phyloP scores from a whole-genome alignment of 2,113 vertebrate species.

The Sinosuthora webbiana region DNA sequence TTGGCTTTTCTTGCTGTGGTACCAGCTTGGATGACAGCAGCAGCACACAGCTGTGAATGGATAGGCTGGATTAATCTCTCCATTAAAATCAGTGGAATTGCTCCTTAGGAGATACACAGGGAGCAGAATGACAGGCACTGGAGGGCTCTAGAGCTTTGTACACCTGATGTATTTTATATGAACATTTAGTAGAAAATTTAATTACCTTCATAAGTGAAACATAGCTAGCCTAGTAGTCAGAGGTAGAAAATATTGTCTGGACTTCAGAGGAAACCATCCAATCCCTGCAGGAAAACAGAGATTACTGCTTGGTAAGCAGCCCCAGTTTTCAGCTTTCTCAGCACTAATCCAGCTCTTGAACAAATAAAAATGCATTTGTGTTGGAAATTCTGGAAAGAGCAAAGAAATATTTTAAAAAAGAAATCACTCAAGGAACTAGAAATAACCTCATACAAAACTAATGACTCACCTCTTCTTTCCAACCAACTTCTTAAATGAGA shows the following conservation, averaged over 20 bases:
- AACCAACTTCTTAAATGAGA: constrained; percentile 20
- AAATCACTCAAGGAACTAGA: not conserved
- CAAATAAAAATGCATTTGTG: constrained; percentile 10
- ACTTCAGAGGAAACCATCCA: not conserved
- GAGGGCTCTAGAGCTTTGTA: not conserved
- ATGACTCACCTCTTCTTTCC: constrained; percentile 11
- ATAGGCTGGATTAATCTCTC: not conserved
- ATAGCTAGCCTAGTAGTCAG: not conserved
- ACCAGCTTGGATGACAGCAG: not conserved
- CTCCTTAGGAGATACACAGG: not conserved
- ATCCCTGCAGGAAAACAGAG: not conserved
- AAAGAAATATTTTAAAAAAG: not conserved
- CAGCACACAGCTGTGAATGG: not conserved
- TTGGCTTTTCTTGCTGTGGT: not conserved
- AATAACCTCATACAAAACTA: not conserved
- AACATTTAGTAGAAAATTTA: not conserved
- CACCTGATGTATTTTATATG: not conserved
- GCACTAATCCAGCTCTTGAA: not conserved
- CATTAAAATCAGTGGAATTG: not conserved
- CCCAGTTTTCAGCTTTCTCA: not conserved
- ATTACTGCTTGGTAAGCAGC: not conserved
- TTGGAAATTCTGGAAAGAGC: not conserved
- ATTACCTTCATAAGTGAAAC: not conserved
- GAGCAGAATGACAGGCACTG: not conserved
- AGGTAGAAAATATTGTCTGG: not conserved